Percentiles rank a stretch among this genome's conserved stretches.
phyloP scores from a whole-genome alignment of 2,113 vertebrate genomes.

The Felis chaus region DNA sequence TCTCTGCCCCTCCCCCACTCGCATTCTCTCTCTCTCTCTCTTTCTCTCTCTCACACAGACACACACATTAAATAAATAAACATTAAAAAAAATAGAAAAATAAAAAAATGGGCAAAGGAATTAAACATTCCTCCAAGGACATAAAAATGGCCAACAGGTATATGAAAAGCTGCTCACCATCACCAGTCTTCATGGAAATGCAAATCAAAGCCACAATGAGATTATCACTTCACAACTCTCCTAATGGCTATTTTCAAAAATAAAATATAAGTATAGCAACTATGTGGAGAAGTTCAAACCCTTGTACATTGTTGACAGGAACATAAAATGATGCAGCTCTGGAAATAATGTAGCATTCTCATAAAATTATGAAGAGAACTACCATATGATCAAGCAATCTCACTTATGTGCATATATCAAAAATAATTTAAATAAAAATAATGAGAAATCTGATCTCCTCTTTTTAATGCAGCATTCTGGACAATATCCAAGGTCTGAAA shows the following conservation, averaged over 20 bases:
- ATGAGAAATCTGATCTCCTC: background rate
- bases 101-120: background rate
- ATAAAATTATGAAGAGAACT: background rate
- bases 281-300: background rate
- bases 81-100: too few species aligned
- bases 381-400: background rate
- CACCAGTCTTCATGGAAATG: background rate
- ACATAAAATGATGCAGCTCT: background rate
- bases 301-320: background rate
- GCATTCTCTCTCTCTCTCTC: too few species aligned
- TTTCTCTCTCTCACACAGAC: too few species aligned
- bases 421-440: background rate
- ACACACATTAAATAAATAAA: too few species aligned
- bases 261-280: background rate
- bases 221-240: background rate
- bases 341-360: background rate
- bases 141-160: background rate
- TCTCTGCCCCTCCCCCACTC: too few species aligned
- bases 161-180: background rate
- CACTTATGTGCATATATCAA: background rate
- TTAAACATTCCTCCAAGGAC: background rate
- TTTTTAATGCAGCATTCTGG: background rate
- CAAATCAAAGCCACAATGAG: background rate
- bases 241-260: background rate
- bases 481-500: background rate